A percentile compares a stretch with the other conserved stretches of the same genome.
These are phyloP conservation scores for Tragopan temminckii DNA, from an alignment of 2,797 vertebrate species.

Conservation along the genomic window DNA sequence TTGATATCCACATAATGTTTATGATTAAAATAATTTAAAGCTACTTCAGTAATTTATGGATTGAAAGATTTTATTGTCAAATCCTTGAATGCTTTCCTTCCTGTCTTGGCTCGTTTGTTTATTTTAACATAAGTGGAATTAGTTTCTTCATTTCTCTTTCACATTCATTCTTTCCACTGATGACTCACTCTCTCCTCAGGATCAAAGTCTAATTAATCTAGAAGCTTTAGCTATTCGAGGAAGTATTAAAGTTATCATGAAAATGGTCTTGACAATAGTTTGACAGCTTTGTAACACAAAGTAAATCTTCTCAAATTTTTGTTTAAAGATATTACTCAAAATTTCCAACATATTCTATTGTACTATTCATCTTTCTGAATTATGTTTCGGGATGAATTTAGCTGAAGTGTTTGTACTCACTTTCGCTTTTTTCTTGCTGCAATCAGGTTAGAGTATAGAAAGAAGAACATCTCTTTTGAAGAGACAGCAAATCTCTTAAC, in stretches of 20 bases:
- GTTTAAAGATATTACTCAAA: slow-evolving; percentile 43
- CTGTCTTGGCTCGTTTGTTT: background rate
- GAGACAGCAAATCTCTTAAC: background rate
- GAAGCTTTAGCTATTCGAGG: slow-evolving; percentile 53
- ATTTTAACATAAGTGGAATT: background rate
- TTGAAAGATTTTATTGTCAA: background rate
- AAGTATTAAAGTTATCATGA: slow-evolving; percentile 8
- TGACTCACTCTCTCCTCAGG: background rate
- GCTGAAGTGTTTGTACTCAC: background rate
- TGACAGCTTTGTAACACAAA: slow-evolving; percentile 52
- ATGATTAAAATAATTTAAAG: background rate
- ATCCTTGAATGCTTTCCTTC: background rate
- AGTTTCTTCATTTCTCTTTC: background rate
- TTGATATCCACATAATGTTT: background rate
- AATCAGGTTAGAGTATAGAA: background rate
- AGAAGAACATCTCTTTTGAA: background rate
- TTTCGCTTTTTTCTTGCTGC: background rate
- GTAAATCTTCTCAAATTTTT: slow-evolving; percentile 55
- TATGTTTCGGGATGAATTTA: background rate
- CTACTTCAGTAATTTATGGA: background rate
- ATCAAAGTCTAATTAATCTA: slow-evolving; percentile 37
- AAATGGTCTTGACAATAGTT: slow-evolving; percentile 3
- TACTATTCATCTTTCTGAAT: background rate
- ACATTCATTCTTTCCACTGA: background rate
- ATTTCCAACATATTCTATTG: background rate